Base-by-base conservation (phyloP, 2,797 vertebrate species). In the Neosalanx taihuensis region DNA sequence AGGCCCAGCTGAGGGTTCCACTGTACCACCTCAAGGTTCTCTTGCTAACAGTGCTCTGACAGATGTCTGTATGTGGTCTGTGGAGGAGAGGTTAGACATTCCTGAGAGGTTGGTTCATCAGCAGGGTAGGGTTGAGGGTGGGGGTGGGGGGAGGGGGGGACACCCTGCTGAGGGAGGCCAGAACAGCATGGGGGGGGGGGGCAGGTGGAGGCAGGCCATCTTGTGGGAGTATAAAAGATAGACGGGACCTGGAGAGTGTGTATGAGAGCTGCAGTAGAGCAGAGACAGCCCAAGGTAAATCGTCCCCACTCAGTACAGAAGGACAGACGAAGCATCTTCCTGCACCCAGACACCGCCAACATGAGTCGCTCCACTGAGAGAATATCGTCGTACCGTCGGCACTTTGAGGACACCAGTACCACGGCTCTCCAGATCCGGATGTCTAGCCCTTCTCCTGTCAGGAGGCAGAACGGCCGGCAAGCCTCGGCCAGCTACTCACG, bases 351-450 rank as follows among this genome's bases (percentile, higher is more conserved):
- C 5, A 56, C 65, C 20, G 17, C 70, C 79, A 86, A 4, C 56
- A 94, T 92, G 93, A 91, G 92, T 67, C 74, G 67, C 84, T 93
- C 93, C 83, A 90, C 84, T 0, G 92, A 91, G 41, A 92, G 92
- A 79, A 92, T 93, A 71, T 94, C 93, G 0, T 94, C 93, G 56
- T 92, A 92, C 72, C 83, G 91, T 60, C 89, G 91, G 35, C 90
- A 92, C 80, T 94, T 93, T 66, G 91, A 93, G 86, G 90, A 90
- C 72, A 83, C 78, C 82, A 85, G 82, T 79, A 82, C 75, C 82
- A 81, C 78, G 0, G 83, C 89, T 72, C 90, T 90, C 73, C 89
- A 92, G 80, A 88, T 93, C 75, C 85, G 92, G 78, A 86, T 94
- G 74, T 89, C 89, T 83, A 94, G 93, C 74, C 92, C 89, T 0